A percentile compares a stretch with the other conserved stretches of the same genome.
These are phyloP conservation scores for Saturnia japonica DNA, from an alignment of 2,888 invertebrate genomes.

Conservation along the genomic window DNA sequence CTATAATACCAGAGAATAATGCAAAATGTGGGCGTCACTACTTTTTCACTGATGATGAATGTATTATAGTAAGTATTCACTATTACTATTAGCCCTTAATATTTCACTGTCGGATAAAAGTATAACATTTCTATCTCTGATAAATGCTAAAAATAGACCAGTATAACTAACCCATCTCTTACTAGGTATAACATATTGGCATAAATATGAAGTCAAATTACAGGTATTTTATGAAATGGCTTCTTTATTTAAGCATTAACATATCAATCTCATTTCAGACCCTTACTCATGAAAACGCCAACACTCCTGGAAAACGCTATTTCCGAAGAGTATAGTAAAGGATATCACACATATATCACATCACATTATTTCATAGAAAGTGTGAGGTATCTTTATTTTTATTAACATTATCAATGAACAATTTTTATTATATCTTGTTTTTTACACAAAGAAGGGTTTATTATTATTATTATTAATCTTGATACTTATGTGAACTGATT, in stretches of 20 bases:
- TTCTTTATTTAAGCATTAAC: neutral
- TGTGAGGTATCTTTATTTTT: neutral
- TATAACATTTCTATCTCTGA: too few relatives aligned
- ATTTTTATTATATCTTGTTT: neutral
- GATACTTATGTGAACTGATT: constrained; percentile 28
- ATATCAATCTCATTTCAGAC: constrained; percentile 69
- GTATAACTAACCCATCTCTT: neutral
- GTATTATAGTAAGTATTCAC: constrained; percentile 52
- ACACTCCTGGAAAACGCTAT: constrained; percentile 77
- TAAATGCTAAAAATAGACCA: too few relatives aligned
- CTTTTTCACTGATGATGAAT: constrained; percentile 67
- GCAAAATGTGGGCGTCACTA: constrained; percentile 66
- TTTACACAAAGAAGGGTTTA: neutral
- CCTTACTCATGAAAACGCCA: constrained; percentile 79
- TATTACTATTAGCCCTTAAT: neutral
- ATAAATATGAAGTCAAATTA: neutral
- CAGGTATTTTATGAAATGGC: neutral
- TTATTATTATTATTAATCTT: constrained; percentile 9
- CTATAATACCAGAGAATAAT: constrained; percentile 61
- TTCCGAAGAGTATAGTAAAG: constrained; percentile 71
- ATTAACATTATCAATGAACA: neutral
- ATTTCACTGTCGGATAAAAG: neutral
- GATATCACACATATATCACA: neutral
- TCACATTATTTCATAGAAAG: neutral
- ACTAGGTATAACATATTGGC: neutral